phyloP scores from a whole-genome alignment of 2,797 vertebrate species.

The Alauda arvensis region DNA sequence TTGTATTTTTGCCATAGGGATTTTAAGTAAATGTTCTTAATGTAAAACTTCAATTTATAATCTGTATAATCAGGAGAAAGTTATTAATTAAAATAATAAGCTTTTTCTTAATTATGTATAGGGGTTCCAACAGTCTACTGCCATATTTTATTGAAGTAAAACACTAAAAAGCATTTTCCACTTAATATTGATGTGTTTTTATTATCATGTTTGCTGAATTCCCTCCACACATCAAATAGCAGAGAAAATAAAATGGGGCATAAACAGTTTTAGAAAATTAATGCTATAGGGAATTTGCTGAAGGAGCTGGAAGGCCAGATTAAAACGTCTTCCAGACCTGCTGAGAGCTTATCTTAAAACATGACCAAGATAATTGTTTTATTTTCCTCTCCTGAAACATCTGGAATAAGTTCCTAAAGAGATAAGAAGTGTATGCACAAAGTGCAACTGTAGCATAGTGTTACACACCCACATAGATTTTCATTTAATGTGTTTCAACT shows the following conservation, averaged over 20 bases:
- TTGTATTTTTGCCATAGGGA: neutral
- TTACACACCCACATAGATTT: constrained; percentile 43
- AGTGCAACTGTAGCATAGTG: constrained; percentile 23
- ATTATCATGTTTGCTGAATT: neutral
- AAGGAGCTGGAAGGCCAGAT: constrained; percentile 50
- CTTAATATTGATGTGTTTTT: constrained; percentile 2
- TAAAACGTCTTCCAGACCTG: constrained; percentile 51
- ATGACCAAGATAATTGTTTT: constrained; percentile 55
- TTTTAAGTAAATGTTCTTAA: constrained; percentile 9
- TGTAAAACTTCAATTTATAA: neutral
- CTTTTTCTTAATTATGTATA: constrained; percentile 8
- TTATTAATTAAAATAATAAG: neutral
- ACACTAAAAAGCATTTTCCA: neutral
- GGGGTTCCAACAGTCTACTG: neutral
- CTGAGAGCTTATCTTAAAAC: constrained; percentile 59
- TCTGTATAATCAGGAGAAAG: neutral
- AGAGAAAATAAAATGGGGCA: constrained; percentile 1
- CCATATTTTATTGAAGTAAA: neutral
- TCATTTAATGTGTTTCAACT: constrained; percentile 48
- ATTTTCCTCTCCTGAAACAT: constrained; percentile 53
- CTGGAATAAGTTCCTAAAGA: constrained; percentile 55
- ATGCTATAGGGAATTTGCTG: constrained; percentile 44
- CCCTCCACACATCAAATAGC: constrained; percentile 4
- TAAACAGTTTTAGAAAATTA: constrained; percentile 37
- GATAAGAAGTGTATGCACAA: constrained; percentile 46